Conservation (phyloP, 1,140 invertebrate genomes). For the Lycorma delicatula region DNA sequence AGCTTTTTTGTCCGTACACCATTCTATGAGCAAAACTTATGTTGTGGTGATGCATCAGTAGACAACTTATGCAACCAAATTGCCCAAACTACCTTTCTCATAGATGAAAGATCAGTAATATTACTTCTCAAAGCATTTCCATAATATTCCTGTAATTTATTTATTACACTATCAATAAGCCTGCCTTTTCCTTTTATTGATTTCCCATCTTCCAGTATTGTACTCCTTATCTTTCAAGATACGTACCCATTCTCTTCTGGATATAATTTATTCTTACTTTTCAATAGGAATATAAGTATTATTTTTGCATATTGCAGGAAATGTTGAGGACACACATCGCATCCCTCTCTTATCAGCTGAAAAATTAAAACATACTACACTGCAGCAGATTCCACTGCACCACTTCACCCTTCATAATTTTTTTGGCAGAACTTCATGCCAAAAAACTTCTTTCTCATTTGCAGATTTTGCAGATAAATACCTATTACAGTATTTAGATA, state of each 20-base stretch:
- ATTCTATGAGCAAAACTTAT: slow-evolving; percentile 27
- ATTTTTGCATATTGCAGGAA: not conserved
- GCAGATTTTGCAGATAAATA: no score
- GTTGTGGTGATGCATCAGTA: not conserved
- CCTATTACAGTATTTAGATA: no score
- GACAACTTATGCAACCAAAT: slow-evolving; percentile 10
- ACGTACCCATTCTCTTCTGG: slow-evolving; percentile 6
- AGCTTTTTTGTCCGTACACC: slow-evolving; percentile 30
- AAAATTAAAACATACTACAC: slow-evolving; percentile 8
- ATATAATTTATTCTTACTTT: slow-evolving; percentile 16
- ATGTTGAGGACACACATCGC: slow-evolving; percentile 14
- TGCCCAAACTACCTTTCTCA: slow-evolving; percentile 12
- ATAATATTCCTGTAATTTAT: slow-evolving; percentile 10
- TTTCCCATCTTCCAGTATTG: not conserved
- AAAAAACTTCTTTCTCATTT: no score
- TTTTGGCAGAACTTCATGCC: no score
- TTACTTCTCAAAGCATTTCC: slow-evolving; percentile 8
- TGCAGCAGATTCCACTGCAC: slow-evolving; percentile 11
- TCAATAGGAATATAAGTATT: slow-evolving; percentile 8
- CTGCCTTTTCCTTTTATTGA: not conserved
- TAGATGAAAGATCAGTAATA: not conserved
- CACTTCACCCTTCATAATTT: slow-evolving; percentile 20
- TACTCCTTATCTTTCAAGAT: not conserved
- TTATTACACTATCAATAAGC: slow-evolving; percentile 1
- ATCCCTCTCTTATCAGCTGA: slow-evolving; percentile 9